Conservation (phyloP, 2,888 invertebrate species). For the Unio delphinus region DNA sequence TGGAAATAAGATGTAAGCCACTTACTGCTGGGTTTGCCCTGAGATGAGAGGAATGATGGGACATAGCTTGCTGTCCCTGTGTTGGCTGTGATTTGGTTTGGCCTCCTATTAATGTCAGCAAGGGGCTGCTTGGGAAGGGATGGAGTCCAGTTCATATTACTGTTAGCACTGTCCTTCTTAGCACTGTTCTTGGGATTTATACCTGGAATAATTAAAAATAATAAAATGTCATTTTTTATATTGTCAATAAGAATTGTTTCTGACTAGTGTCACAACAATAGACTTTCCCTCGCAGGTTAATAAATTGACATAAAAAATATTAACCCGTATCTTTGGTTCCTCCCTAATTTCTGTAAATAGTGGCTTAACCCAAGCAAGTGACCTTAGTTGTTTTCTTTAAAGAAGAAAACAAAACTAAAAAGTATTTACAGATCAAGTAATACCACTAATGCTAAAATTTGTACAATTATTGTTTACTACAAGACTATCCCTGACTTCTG, state of each 20-base stretch:
- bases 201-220: conserved; percentile 32
- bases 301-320: no score
- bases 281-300: no score
- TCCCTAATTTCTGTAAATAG: no score
- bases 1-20: conserved; percentile 1
- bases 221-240: background rate
- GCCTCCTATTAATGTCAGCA: conserved; percentile 26
- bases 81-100: conserved; percentile 20
- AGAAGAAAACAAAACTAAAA: no score
- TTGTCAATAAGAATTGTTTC: background rate
- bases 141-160: conserved; percentile 30
- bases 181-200: conserved; percentile 60
- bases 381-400: no score
- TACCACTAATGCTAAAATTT: no score
- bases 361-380: no score
- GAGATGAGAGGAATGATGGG: conserved; percentile 55
- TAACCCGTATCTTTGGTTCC: no score
- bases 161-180: conserved; percentile 40
- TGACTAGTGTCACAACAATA: no score
- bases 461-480: no score
- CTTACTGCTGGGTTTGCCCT: conserved; percentile 44
- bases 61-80: conserved; percentile 46
- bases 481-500: no score
- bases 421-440: no score
- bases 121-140: conserved; percentile 30